These are phyloP conservation scores for Euclidia mi DNA, from an alignment of 2,888 invertebrate species.

Conservation along the genomic window DNA sequence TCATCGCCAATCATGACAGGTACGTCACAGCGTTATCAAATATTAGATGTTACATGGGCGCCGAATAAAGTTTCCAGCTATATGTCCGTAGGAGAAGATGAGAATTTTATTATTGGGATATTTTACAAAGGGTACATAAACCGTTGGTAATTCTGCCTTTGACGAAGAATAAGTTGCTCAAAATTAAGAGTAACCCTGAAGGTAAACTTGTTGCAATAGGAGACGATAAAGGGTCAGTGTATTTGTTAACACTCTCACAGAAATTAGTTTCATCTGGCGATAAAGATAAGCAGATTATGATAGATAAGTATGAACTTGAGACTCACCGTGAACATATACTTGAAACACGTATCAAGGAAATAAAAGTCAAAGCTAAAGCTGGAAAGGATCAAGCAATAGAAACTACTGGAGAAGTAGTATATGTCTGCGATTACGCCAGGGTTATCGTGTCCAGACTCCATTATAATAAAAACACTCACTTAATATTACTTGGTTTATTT, in stretches of 20 bases:
- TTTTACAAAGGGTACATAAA: conserved; percentile 92
- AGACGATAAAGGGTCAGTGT: conserved; percentile 91
- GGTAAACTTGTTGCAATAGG: conserved; percentile 91
- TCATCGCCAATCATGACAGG: conserved; percentile 71
- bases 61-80: conserved; percentile 77
- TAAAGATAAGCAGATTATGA: conserved; percentile 92
- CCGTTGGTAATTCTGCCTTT: conserved; percentile 92
- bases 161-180: conserved; percentile 84
- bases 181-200: conserved; percentile 91
- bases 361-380: conserved; percentile 88
- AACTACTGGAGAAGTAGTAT: conserved; percentile 33
- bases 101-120: conserved; percentile 95
- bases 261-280: conserved; percentile 91
- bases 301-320: conserved; percentile 95
- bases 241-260: conserved; percentile 91
- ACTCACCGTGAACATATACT: conserved; percentile 96
- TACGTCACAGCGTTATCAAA: conserved; percentile 58
- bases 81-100: conserved; percentile 85
- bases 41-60: conserved; percentile 71
- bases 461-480: no score
- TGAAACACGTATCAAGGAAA: conserved; percentile 95
- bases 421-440: no score
- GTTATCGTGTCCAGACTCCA: no score
- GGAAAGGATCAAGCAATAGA: conserved; percentile 75
- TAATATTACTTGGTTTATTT: no score